These are phyloP conservation scores for Caenorhabditis doughertyi DNA, from an alignment of 2,888 invertebrate genomes.

Conservation along the genomic window DNA sequence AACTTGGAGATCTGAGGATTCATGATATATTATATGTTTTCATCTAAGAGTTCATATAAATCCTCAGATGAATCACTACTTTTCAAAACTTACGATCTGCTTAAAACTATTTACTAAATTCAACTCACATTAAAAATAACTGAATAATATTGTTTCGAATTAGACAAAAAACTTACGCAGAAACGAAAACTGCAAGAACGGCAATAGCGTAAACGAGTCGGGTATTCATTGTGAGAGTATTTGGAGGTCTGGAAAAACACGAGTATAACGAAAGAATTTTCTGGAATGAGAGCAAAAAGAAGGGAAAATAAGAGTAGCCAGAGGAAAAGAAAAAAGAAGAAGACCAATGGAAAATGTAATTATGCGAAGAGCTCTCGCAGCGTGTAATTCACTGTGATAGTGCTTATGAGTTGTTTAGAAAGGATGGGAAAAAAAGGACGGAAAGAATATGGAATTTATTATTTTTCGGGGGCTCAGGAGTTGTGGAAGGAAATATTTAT, in stretches of 20 bases:
- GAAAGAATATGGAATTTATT: constrained; percentile 49
- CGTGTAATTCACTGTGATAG: constrained; percentile 41
- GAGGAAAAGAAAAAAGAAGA: constrained; percentile 32
- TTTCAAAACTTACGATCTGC: neutral
- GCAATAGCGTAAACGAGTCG: constrained; percentile 45
- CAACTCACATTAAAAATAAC: too few species aligned
- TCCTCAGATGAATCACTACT: neutral
- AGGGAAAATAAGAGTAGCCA: constrained; percentile 6
- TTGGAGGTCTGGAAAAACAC: constrained; percentile 15
- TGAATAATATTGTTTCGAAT: neutral
- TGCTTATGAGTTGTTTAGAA: constrained; percentile 39
- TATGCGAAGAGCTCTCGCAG: constrained; percentile 27
- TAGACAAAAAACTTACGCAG: constrained; percentile 25
- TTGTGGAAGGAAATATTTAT: constrained; percentile 54
- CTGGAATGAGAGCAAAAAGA: constrained; percentile 2
- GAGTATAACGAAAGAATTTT: constrained; percentile 11
- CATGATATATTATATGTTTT: neutral
- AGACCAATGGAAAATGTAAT: constrained; percentile 47
- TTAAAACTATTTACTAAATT: neutral
- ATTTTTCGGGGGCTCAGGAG: constrained; percentile 45
- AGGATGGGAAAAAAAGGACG: constrained; percentile 26
- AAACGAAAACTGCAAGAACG: constrained; percentile 33
- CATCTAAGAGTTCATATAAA: neutral
- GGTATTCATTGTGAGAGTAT: constrained; percentile 37
- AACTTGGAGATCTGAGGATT: neutral